Conservation (phyloP, 2,888 invertebrate species). For the Drosophila dives region DNA sequence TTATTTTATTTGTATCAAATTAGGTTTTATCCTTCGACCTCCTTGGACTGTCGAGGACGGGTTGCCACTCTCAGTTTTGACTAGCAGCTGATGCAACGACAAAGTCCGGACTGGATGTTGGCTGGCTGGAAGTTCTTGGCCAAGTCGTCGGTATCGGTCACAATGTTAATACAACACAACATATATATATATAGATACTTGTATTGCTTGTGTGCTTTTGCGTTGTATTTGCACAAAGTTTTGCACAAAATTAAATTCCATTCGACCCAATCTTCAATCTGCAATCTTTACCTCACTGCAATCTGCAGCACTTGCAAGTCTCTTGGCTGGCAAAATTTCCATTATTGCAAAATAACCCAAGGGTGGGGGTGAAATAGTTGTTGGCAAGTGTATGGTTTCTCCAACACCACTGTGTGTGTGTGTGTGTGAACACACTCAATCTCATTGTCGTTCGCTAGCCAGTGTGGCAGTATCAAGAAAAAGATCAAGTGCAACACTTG, state of each 20-base stretch:
- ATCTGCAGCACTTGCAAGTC: slow-evolving; percentile 37
- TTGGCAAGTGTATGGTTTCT: slow-evolving; percentile 14
- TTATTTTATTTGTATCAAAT: slow-evolving; percentile 71
- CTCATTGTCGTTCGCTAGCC: slow-evolving; percentile 34
- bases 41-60: slow-evolving; percentile 23
- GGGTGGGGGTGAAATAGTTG: neutral
- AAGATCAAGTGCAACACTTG: slow-evolving; percentile 79
- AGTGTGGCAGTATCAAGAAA: slow-evolving; percentile 61
- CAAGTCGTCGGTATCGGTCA: slow-evolving; percentile 39
- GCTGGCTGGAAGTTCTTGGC: slow-evolving; percentile 31
- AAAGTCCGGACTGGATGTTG: slow-evolving; percentile 44
- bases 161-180: slow-evolving; percentile 43
- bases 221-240: slow-evolving; percentile 57
- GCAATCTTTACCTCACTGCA: slow-evolving; percentile 53
- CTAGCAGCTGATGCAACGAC: slow-evolving; percentile 54
- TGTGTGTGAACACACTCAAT: slow-evolving; percentile 58
- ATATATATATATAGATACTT: slow-evolving; percentile 36
- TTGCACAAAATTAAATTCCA: slow-evolving; percentile 76
- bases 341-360: slow-evolving; percentile 36
- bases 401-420: neutral
- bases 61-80: neutral
- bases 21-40: slow-evolving; percentile 64
- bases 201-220: slow-evolving; percentile 24
- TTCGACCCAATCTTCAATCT: slow-evolving; percentile 53
- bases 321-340: slow-evolving; percentile 44